Evolutionary conservation across 2,888 invertebrate genomes (phyloP), one percentile per base, ranked within the genome.

Genomic region (Actias luna): DNA sequence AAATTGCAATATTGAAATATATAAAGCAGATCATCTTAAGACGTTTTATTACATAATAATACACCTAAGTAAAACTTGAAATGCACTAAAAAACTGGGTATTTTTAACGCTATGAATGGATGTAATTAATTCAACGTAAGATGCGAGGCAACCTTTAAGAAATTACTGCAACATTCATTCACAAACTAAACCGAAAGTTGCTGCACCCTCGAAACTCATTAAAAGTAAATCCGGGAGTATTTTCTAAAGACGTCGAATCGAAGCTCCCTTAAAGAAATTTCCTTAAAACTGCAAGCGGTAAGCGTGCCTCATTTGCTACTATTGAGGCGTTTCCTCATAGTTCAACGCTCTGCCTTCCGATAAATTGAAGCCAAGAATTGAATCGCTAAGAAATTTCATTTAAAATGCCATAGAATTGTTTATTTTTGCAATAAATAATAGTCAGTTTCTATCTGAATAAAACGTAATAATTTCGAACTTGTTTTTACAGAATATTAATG

Each of bases 201-300:
- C 82, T 85, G 85, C 82, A 83, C 85, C 83, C 84, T 85, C 82
- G 81, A 86, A 91, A 91, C 89, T 92, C 91, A 92, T 92, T 92
- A 92, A 92, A 92, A 91, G 88, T 88, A 89, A 90, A 92, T 90
- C 89, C 85, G 80, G 83, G 75, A 83, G 90, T 88, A 88, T 87
- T 90, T 90, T 90, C 88, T 84, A 88, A 88, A 90, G 92, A 89
- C 88, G 87, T 73, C 86, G 89, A 89, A 88, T 90, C 88, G 88
- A 87, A 80, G 83, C 82, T 86, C 84, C 85, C 83, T 83, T 86
- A 83, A 84, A 86, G 86, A 85, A 85, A 86, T 86, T 80, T 88
- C 82, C 88, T 89, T 88, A 87, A 88, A 87, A 86, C 86, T 87
- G 84, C 80, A 77, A 82, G 83, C 83, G 79, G 76, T 77, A 82